Evolutionary conservation across 2,888 invertebrate species (phyloP).

Genomic region (Allacma fusca): DNA sequence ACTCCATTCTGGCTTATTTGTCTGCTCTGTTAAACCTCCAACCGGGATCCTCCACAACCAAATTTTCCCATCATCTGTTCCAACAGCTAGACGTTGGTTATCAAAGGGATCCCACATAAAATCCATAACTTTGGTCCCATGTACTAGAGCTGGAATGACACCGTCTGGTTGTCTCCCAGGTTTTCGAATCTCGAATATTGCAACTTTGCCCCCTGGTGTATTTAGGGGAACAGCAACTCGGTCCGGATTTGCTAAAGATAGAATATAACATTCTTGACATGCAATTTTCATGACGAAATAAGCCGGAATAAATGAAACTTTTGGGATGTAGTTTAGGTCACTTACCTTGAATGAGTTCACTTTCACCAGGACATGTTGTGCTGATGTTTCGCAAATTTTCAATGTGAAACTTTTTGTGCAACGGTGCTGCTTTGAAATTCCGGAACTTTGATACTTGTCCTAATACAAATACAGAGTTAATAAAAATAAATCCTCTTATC

Average conservation of each 20-base stretch:
- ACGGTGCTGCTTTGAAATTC: conserved; percentile 88
- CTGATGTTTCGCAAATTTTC: conserved; percentile 91
- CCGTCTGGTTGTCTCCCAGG: conserved; percentile 81
- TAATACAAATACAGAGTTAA: conserved; percentile 62
- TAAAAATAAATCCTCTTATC: too few relatives aligned
- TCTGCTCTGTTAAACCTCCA: conserved; percentile 78
- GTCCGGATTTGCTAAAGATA: conserved; percentile 76
- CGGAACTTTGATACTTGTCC: conserved; percentile 90
- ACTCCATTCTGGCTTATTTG: conserved; percentile 76
- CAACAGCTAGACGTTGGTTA: conserved; percentile 78
- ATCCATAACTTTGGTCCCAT: conserved; percentile 88
- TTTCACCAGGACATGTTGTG: conserved; percentile 90
- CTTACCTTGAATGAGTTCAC: conserved; percentile 87
- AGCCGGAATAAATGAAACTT: not conserved
- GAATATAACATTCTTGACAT: not conserved
- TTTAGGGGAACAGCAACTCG: conserved; percentile 89
- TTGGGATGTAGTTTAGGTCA: too few relatives aligned
- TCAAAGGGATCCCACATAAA: conserved; percentile 95
- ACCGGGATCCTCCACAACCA: conserved; percentile 82
- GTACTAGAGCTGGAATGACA: conserved; percentile 85
- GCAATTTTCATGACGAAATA: not conserved
- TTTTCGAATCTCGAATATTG: conserved; percentile 74
- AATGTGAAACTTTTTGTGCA: conserved; percentile 88
- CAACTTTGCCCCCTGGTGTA: conserved; percentile 89
- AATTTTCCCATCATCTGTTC: conserved; percentile 86